Base-by-base conservation (phyloP, 2,797 vertebrate genomes). In the Lacerta agilis region DNA sequence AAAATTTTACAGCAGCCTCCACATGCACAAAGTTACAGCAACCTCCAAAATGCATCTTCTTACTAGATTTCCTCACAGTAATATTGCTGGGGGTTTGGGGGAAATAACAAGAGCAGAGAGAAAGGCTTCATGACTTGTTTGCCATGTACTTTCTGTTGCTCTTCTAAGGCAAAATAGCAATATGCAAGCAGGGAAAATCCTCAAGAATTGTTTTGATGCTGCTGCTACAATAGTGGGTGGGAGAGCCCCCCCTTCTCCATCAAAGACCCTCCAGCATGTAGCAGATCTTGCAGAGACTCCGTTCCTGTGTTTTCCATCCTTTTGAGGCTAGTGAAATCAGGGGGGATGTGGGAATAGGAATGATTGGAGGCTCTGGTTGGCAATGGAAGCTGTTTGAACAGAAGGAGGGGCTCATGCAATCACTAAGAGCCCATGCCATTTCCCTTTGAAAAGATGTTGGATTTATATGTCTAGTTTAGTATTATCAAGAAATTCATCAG, bases 1-100 rank as follows among this genome's bases (percentile, higher is more conserved):
- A 92, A 93, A 92, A 93, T 90, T 20, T 71, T 90, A 58, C 91
- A 92, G 90, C 84, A 91, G 87, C 77, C 69, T 87, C 71, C 89
- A 64, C 87, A 86, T 80, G 89, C 8, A 38, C 9, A 6, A 77
- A 76, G 15, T 13, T 82, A 67, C 91, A 91, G 88, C 90, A 72
- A 66, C 69, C 72, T 89, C 79, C 91, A 43, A 75, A 83, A 71
- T 69, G 78, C 88, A 89, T 86, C 90, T 85, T 77, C 36, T 87
- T 92, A 85, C 18, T 15, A 8, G 84, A 88, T 91, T 94, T 91
- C 83, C 88, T 78, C 87, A 85, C 82, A 72, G 10, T 89, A 88
- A 45, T 91, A 78, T 36, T 86, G 79, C 55, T 79, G 3, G 86
- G 84, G 85, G 78, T 77, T 90, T 82, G 71, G 91, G 88, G 91